Evolutionary conservation across 2,888 invertebrate species (phyloP).

Genomic region (Drosophila incognita): DNA sequence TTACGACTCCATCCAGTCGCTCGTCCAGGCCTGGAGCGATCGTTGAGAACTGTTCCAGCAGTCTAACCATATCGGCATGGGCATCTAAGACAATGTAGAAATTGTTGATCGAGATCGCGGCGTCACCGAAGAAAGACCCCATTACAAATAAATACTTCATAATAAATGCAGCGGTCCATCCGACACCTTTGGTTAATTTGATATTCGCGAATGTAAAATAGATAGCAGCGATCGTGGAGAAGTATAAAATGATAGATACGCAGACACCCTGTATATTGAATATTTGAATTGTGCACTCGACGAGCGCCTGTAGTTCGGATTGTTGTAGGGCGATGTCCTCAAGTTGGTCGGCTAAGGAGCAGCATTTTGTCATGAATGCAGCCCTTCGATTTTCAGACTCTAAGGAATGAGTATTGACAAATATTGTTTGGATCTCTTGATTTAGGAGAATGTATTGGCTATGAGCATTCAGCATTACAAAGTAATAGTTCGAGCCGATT

Average conservation of each 20-base stretch:
- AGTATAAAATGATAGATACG: conserved; percentile 29
- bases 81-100: conserved; percentile 1
- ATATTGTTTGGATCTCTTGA: conserved; percentile 37
- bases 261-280: conserved; percentile 40
- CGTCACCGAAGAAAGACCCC: background rate
- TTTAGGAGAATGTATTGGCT: conserved; percentile 46
- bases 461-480: conserved; percentile 43
- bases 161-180: background rate
- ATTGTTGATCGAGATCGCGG: background rate
- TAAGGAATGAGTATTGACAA: conserved; percentile 15
- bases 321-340: conserved; percentile 49
- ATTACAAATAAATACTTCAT: background rate
- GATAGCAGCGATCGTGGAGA: conserved; percentile 29
- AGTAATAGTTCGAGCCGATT: conserved; percentile 45
- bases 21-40: conserved; percentile 8
- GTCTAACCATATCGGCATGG: conserved; percentile 1
- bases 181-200: background rate
- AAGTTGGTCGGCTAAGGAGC: conserved; percentile 54
- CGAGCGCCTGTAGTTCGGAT: conserved; percentile 11
- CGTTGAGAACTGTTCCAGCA: conserved; percentile 9
- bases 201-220: conserved; percentile 44
- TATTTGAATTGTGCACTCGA: background rate
- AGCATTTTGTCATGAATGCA: conserved; percentile 50
- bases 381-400: conserved; percentile 32
- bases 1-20: conserved; percentile 14